Percentiles rank a stretch among this genome's conserved stretches.
Evolutionary conservation across 1,140 invertebrate species (phyloP).

Genomic region (Drosophila athabasca): DNA sequence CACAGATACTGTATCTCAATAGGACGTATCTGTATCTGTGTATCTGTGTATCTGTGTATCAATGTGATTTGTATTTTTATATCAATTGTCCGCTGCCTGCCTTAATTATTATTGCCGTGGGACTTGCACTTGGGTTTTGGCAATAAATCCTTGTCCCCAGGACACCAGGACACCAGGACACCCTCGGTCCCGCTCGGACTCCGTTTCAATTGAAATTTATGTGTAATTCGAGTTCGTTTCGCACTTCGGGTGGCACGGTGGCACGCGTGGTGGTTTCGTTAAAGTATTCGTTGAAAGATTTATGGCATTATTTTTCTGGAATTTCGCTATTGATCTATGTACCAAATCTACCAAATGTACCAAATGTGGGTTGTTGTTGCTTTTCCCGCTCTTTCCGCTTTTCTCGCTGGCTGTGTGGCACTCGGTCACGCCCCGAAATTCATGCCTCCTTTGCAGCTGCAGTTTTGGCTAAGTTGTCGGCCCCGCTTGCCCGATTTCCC

Average conservation of each 20-base stretch:
- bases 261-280: not conserved
- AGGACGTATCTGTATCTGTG: not conserved
- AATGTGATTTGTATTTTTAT: not conserved
- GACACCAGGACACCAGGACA: no score
- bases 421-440: conserved; percentile 35
- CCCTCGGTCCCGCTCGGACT: not conserved
- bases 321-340: conserved; percentile 9
- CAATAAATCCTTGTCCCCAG: conserved; percentile 47
- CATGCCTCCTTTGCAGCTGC: conserved; percentile 10
- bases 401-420: conserved; percentile 5
- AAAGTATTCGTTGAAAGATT: conserved; percentile 22
- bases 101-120: conserved; percentile 41
- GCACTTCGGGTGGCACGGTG: conserved; percentile 7
- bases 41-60: not conserved
- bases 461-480: conserved; percentile 23
- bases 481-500: not conserved
- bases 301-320: conserved; percentile 36
- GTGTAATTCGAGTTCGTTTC: conserved; percentile 29
- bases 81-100: conserved; percentile 1
- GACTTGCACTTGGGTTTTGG: not conserved
- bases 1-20: not conserved
- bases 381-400: conserved; percentile 1
- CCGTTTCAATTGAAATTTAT: conserved; percentile 58
- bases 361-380: not conserved
- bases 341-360: no score